Percentiles rank a stretch among this genome's conserved stretches.
phyloP scores from a whole-genome alignment of 2,797 vertebrate genomes.

The Mormyrops boulengeri region DNA sequence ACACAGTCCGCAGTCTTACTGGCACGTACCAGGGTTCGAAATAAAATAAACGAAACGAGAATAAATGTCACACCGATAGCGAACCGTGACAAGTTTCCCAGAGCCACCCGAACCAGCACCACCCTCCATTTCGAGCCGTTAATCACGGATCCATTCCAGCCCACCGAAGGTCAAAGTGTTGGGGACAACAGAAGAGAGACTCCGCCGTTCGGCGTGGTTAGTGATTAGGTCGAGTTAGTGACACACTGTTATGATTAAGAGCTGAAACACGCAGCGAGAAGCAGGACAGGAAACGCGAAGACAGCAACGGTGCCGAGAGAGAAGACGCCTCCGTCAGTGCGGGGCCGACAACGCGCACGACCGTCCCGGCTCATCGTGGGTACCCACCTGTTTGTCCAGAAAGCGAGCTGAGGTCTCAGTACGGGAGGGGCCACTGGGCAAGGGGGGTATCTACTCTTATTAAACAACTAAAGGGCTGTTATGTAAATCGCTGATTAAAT shows the following conservation, averaged over 20 bases:
- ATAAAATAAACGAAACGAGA: not conserved
- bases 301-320: not conserved
- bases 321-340: not conserved
- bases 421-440: not conserved
- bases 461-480: not conserved
- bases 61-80: not conserved
- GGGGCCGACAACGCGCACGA: not conserved
- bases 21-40: not conserved
- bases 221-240: constrained; percentile 18
- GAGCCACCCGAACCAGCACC: not conserved
- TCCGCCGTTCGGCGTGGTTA: not conserved
- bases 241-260: not conserved
- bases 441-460: not conserved
- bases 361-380: not conserved
- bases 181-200: not conserved
- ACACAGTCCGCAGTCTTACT: not conserved
- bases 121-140: not conserved
- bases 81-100: not conserved
- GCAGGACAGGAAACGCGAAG: not conserved
- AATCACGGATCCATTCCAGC: not conserved
- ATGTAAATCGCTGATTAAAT: not conserved
- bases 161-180: not conserved
- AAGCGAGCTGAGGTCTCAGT: not conserved
- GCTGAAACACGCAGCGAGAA: not conserved
- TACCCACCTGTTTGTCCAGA: not conserved